Percentiles rank a stretch among this genome's conserved stretches.
phyloP scores from a whole-genome alignment of 2,113 vertebrate genomes.

The Odocoileus virginianus region DNA sequence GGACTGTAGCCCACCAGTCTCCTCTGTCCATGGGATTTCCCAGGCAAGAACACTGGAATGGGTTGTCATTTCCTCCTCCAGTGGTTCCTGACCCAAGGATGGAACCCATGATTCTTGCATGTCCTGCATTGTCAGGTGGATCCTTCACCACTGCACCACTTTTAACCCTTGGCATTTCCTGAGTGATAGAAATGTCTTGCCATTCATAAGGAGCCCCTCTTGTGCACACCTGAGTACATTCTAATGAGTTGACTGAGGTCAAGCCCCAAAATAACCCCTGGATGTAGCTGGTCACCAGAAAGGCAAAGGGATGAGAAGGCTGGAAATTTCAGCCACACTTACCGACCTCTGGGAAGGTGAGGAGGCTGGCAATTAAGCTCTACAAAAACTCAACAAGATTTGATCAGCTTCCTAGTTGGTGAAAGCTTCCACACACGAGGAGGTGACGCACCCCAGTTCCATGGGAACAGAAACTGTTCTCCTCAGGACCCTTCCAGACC shows the following conservation, averaged over 20 bases:
- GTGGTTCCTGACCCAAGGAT: not conserved
- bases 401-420: not conserved
- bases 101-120: not conserved
- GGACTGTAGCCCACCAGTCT: not conserved
- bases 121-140: not conserved
- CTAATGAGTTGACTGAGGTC: not conserved
- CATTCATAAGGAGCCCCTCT: not conserved
- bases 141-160: not conserved
- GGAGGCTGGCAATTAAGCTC: not conserved
- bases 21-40: not conserved
- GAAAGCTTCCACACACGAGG: not conserved
- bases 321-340: not conserved
- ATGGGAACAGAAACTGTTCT: not conserved
- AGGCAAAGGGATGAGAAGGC: not conserved
- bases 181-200: not conserved
- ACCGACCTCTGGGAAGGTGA: not conserved
- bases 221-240: not conserved
- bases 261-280: not conserved
- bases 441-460: not conserved
- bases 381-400: not conserved
- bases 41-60: not conserved
- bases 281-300: not conserved
- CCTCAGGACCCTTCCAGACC: not conserved
- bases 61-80: not conserved
- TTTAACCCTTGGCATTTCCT: not conserved